Base-by-base conservation (phyloP, 1,140 invertebrate genomes). In the Drusus annulatus region DNA sequence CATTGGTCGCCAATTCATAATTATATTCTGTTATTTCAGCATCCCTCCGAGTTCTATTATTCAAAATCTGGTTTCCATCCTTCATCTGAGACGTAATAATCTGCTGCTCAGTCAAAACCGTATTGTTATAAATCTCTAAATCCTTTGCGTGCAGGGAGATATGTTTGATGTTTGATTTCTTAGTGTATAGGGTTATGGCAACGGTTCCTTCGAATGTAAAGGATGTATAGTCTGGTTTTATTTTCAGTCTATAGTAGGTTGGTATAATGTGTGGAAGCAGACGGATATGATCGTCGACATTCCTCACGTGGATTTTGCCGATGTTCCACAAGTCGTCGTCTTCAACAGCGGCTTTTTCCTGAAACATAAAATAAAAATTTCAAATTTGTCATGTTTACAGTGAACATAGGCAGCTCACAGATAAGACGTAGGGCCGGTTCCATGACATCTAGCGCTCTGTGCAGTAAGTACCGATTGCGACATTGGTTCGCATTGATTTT, bases 131-230 rank as follows among this genome's bases (percentile, higher is more conserved):
- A 76, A 93, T 91, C n/a, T 86, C 89, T 13, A 96, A 86, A 69
- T 91, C 90, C 81, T 92, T 92, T 0, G 91, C 88, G 84, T 97
- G 95, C 2, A 97, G 84, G 0, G 92, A 92, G 23, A 97, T 87
- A 76, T 86, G 77, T 51, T 85, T 88, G 0, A 91, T 87, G 75
- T 86, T 87, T 76, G 83, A 81, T 75, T 52, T 21, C 0, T 78
- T 86, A 0, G 90, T 87, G 25, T 84, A 83, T 36, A 92, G 84
- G 50, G 90, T 88, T 31, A 95, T 94, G 23, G 86, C 87, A 0
- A 93, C 91, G 81, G 90, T 88, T 23, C 94, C 94, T 25, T 87
- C 85, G 84, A 94, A 94, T 8, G 86, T 90, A 78, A 93, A 93
- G 31, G 90, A 89, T 31, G 87, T 87, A 56, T 94, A 87, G 85